Evolutionary conservation across 2,888 invertebrate genomes (phyloP).

Genomic region (Phortica okadai): DNA sequence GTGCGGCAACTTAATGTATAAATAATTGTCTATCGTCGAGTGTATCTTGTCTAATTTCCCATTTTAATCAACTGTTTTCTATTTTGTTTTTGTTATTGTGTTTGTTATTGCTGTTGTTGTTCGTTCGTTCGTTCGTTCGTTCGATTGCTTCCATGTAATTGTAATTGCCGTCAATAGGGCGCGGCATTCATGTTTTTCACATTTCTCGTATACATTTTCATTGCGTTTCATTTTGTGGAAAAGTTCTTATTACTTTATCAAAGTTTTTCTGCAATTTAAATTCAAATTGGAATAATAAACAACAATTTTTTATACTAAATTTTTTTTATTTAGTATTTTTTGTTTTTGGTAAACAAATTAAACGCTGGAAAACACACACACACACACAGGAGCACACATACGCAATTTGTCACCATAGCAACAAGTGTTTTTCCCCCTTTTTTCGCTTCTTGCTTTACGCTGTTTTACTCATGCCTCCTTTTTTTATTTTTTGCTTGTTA

Average conservation of each 20-base stretch:
- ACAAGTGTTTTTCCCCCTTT: constrained; percentile 54
- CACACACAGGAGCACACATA: constrained; percentile 40
- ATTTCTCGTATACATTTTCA: not conserved
- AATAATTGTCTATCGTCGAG: not conserved
- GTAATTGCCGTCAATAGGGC: not conserved
- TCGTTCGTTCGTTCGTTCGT: not conserved
- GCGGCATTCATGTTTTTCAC: not conserved
- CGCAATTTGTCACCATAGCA: constrained; percentile 62
- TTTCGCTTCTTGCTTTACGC: not conserved
- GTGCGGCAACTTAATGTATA: not conserved
- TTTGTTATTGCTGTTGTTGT: constrained; percentile 38
- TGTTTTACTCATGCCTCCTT: not conserved
- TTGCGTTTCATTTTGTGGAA: no score
- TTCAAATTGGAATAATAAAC: not conserved
- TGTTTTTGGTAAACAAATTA: constrained; percentile 25
- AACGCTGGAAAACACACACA: not conserved
- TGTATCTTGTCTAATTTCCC: no score
- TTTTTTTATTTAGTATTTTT: no score
- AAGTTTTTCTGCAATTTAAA: not conserved
- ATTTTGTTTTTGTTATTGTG: not conserved
- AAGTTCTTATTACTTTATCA: not conserved
- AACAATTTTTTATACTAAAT: no score
- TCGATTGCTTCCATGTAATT: not conserved
- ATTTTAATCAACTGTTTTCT: not conserved
- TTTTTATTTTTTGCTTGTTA: not conserved